Conservation (phyloP, 2,113 vertebrate species). For the Pelvicachromis taeniatus region DNA sequence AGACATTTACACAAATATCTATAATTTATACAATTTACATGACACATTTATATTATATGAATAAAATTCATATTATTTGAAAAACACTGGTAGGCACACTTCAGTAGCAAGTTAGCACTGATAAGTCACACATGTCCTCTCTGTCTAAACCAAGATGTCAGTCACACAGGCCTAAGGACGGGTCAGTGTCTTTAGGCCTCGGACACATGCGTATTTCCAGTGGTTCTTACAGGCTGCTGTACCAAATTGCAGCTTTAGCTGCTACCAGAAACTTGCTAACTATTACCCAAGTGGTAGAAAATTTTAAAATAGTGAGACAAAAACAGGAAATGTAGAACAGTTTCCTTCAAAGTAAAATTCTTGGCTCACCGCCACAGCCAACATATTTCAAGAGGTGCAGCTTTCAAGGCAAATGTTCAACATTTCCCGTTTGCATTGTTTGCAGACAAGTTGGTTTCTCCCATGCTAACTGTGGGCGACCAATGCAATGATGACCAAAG, state of each 20-base stretch:
- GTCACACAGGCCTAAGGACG: neutral
- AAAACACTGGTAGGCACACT: neutral
- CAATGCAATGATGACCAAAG: neutral
- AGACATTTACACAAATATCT: too few relatives aligned
- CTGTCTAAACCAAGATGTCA: neutral
- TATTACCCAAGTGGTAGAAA: neutral
- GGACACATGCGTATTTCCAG: neutral
- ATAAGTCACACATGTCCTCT: neutral
- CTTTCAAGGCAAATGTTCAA: neutral
- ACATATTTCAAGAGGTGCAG: neutral
- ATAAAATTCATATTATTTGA: too few relatives aligned
- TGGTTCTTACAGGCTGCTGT: neutral
- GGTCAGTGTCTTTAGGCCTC: neutral
- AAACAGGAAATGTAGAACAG: neutral
- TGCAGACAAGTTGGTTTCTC: neutral
- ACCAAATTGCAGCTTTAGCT: neutral
- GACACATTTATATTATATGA: too few relatives aligned
- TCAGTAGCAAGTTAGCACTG: neutral
- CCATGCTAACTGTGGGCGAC: neutral
- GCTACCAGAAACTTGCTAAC: neutral
- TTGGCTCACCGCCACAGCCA: rapidly evolving
- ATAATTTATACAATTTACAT: too few relatives aligned
- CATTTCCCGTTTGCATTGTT: neutral
- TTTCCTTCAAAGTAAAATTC: neutral
- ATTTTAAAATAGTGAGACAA: neutral